phyloP scores from a whole-genome alignment of 2,888 invertebrate species.

The Noctua janthe region DNA sequence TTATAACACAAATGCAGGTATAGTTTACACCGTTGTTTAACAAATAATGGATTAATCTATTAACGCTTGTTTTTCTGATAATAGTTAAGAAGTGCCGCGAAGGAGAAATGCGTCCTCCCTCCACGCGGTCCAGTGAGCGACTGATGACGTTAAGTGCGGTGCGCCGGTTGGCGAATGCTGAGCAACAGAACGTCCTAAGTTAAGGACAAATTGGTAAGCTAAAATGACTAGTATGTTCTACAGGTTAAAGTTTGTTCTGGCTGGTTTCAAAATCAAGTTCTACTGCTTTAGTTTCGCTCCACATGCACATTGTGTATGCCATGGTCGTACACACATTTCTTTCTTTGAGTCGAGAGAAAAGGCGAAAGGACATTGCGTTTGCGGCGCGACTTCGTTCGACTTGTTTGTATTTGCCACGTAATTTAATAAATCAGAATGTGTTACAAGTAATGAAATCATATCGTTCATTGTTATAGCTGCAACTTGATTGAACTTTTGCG shows the following conservation, averaged over 20 bases:
- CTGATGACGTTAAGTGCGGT: conserved; percentile 80
- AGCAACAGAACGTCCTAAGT: conserved; percentile 70
- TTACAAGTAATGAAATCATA: conserved; percentile 25
- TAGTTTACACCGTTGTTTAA: conserved; percentile 72
- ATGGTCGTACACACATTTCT: conserved; percentile 87
- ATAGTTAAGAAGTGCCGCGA: conserved; percentile 58
- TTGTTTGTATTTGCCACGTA: conserved; percentile 72
- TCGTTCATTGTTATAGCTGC: background rate
- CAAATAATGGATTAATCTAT: conserved; percentile 72
- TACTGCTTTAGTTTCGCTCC: conserved; percentile 72
- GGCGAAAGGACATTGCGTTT: conserved; percentile 85
- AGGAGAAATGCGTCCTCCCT: conserved; percentile 68
- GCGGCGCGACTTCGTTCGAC: conserved; percentile 69
- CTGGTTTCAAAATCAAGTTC: conserved; percentile 51
- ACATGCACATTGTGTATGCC: conserved; percentile 84
- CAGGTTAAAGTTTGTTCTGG: conserved; percentile 51
- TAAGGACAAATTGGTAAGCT: conserved; percentile 22
- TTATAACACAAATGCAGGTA: conserved; percentile 73
- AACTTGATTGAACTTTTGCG: background rate
- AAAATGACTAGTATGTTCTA: conserved; percentile 46
- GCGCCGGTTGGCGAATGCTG: conserved; percentile 73
- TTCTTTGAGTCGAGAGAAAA: conserved; percentile 86
- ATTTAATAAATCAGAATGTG: conserved; percentile 54
- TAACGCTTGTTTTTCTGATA: conserved; percentile 69
- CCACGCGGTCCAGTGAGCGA: conserved; percentile 73